Conservation (phyloP, 2,113 vertebrate genomes). For the Picathartes gymnocephalus region DNA sequence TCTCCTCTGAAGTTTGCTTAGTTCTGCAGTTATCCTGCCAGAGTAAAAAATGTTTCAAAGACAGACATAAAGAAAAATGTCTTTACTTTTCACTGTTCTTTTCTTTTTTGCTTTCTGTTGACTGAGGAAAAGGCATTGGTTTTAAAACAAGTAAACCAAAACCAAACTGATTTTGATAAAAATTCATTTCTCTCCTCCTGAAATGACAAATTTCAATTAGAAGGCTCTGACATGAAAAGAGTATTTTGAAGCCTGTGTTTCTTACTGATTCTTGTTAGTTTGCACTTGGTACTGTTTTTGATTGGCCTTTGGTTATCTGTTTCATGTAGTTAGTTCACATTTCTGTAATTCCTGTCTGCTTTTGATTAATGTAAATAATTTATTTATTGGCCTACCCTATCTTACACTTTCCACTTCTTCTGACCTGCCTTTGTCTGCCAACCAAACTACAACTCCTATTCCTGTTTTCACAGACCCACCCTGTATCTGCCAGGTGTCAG, state of each 20-base stretch:
- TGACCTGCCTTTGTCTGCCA: not conserved
- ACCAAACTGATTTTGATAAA: not conserved
- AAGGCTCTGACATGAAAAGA: not conserved
- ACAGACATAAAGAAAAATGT: not conserved
- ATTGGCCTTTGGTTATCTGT: not conserved
- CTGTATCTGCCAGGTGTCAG: not conserved
- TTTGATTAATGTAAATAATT: not conserved
- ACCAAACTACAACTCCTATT: not conserved
- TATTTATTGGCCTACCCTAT: not conserved
- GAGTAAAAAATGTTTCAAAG: not conserved
- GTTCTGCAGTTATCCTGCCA: not conserved
- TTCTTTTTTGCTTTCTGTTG: not conserved
- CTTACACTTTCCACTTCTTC: not conserved
- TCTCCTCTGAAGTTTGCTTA: not conserved
- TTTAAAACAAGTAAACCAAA: not conserved
- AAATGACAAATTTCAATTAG: not conserved
- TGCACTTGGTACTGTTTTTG: not conserved
- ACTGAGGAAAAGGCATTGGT: not conserved
- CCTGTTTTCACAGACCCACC: not conserved
- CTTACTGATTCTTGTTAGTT: not conserved
- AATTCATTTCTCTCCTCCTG: not conserved
- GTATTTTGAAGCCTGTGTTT: not conserved
- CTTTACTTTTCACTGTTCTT: not conserved
- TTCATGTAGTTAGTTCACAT: not conserved
- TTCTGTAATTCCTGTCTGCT: not conserved